phyloP scores from a whole-genome alignment of 2,797 vertebrate genomes.

The Squalus acanthias region DNA sequence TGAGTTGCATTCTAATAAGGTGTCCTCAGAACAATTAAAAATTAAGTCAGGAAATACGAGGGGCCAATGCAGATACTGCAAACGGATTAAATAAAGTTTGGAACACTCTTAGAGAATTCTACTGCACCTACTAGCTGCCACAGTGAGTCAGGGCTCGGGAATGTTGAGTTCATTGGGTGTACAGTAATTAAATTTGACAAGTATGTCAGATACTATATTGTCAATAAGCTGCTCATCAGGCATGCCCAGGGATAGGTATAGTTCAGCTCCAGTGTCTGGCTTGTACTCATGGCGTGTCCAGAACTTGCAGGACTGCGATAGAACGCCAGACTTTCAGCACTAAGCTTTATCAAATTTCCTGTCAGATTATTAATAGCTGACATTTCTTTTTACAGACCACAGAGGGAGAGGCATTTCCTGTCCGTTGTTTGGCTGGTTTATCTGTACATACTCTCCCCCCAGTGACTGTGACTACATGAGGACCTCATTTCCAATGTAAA shows the following conservation, averaged over 20 bases:
- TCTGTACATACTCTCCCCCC: too few species aligned
- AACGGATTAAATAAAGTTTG: not conserved
- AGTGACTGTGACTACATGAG: not conserved
- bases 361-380: slow-evolving; percentile 2
- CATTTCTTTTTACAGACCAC: not conserved
- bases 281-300: not conserved
- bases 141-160: not conserved
- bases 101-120: not conserved
- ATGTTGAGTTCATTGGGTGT: not conserved
- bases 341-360: slow-evolving; percentile 2
- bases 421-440: too few species aligned
- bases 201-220: not conserved
- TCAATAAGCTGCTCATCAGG: not conserved
- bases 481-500: not conserved
- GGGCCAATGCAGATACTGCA: not conserved
- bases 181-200: not conserved
- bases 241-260: not conserved
- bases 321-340: not conserved
- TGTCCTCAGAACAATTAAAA: not conserved
- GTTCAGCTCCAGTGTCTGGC: not conserved
- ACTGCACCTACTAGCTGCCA: not conserved
- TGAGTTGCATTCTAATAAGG: not conserved
- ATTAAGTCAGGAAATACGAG: not conserved
- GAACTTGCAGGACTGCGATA: not conserved
- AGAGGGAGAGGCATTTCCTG: not conserved